These are phyloP conservation scores for Eulemur rufifrons DNA, from an alignment of 2,113 vertebrate genomes.

Conservation along the genomic window DNA sequence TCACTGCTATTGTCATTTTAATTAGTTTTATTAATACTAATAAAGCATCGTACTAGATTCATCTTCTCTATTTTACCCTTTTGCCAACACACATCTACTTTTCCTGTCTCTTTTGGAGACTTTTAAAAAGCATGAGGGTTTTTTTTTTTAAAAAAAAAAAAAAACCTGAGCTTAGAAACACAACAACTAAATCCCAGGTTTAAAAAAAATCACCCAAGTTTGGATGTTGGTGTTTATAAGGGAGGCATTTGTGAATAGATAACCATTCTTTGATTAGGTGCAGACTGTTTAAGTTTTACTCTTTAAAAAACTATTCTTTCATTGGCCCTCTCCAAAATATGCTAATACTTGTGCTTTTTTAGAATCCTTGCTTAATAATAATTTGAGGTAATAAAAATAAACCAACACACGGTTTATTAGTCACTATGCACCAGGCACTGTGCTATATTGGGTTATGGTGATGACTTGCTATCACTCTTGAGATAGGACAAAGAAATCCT, in stretches of 20 bases:
- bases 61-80: not conserved
- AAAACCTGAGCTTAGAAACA: not conserved
- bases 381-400: not conserved
- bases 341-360: not conserved
- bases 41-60: not conserved
- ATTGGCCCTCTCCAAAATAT: not conserved
- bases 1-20: not conserved
- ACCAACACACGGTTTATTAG: not conserved
- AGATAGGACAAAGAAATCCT: not conserved
- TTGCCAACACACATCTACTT: not conserved
- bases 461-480: not conserved
- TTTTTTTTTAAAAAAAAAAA: too few species aligned
- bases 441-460: not conserved
- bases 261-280: not conserved
- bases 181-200: not conserved
- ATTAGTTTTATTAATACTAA: conserved; percentile 5
- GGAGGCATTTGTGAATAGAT: not conserved
- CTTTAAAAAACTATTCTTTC: not conserved
- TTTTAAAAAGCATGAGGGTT: not conserved
- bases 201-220: not conserved
- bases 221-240: not conserved
- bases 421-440: not conserved
- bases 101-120: not conserved
- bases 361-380: not conserved
- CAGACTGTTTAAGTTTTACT: not conserved